Evolutionary conservation across 1,140 invertebrate species (phyloP), one percentile per base, ranked within the genome.

Genomic region (Meloidogyne chitwoodi): DNA sequence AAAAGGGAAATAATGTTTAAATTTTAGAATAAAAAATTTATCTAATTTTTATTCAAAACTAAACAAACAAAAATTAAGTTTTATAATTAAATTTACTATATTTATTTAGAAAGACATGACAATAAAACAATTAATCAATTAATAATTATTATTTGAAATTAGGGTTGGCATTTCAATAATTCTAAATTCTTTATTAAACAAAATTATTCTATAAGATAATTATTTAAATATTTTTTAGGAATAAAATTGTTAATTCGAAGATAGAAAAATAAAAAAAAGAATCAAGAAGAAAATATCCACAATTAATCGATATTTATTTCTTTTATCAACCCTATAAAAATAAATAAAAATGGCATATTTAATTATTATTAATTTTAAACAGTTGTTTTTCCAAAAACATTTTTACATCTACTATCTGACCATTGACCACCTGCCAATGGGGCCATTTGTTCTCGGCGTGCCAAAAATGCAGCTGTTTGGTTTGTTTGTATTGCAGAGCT

Each of bases 391-490:
- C 48, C 48, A 56, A 56, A 56, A 22, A 56, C n/a, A n/a, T 56
- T 56, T 56, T 56, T 19, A 22, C 19, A n/a, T 56, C 48, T 56
- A n/a, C 12, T n/a, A 19, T 56, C 48, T 56, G 48, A 56, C 65
- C 65, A 67, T 5, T 31, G 38, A 8, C 65, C 65, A n/a, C 65
- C 65, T 14, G 65, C 65, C 22, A 67, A 41, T 67, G 65, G 65
- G 22, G 65, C 56, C 56, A 73, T 73, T 63, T 73, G 71, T 63
- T 73, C 71, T 64, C 71, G 41, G 8, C 56, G 31, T 38, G 64
- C 22, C 56, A 73, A 31, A 27, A n/a, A 22, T 38, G 71, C 56
- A 31, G 70, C 34, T 26, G 77, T 68, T 10, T 78, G 79, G 27
- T 38, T 63, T 34, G 74, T 24, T 16, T 34, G 65, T 56, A 56